These are phyloP conservation scores for Sinocyclocheilus anophthalmus DNA, from an alignment of 2,113 vertebrate species.

Conservation along the genomic window DNA sequence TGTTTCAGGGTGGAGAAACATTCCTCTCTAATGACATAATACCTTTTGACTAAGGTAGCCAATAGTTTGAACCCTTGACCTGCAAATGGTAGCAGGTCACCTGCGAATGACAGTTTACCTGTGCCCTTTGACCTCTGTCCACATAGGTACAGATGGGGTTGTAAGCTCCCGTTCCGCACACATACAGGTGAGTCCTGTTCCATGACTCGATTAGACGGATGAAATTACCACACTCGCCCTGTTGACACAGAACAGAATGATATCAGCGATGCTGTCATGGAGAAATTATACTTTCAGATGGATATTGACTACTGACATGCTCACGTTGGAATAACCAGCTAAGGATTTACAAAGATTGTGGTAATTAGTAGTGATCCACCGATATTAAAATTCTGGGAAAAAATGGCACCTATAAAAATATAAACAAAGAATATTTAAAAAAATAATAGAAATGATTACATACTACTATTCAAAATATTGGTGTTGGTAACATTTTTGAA, in stretches of 20 bases:
- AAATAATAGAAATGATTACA: too few relatives aligned
- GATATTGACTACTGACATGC: background rate
- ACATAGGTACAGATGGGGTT: slow-evolving; percentile 96
- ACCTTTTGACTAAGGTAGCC: slow-evolving; percentile 10
- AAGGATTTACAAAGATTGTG: background rate
- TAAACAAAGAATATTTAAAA: too few relatives aligned
- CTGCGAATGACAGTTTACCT: slow-evolving; percentile 80
- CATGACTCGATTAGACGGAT: slow-evolving; percentile 98
- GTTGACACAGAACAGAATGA: slow-evolving; percentile 42
- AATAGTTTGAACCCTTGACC: slow-evolving; percentile 24
- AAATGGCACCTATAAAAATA: too few relatives aligned
- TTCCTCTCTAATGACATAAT: slow-evolving; percentile 37
- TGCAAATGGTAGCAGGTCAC: slow-evolving; percentile 12
- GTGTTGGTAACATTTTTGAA: too few relatives aligned
- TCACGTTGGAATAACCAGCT: background rate
- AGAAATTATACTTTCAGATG: background rate
- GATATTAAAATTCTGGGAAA: background rate
- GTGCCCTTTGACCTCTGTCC: slow-evolving; percentile 92
- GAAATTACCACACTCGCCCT: slow-evolving; percentile 99
- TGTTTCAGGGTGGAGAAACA: slow-evolving; percentile 5
- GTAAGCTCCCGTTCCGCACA: slow-evolving; percentile 96
- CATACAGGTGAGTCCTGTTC: slow-evolving; percentile 98
- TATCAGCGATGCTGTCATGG: too few relatives aligned
- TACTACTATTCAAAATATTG: too few relatives aligned
- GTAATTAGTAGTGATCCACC: background rate